These are phyloP conservation scores for Nannoperca obscura DNA, from an alignment of 2,797 vertebrate species.

Conservation along the genomic window DNA sequence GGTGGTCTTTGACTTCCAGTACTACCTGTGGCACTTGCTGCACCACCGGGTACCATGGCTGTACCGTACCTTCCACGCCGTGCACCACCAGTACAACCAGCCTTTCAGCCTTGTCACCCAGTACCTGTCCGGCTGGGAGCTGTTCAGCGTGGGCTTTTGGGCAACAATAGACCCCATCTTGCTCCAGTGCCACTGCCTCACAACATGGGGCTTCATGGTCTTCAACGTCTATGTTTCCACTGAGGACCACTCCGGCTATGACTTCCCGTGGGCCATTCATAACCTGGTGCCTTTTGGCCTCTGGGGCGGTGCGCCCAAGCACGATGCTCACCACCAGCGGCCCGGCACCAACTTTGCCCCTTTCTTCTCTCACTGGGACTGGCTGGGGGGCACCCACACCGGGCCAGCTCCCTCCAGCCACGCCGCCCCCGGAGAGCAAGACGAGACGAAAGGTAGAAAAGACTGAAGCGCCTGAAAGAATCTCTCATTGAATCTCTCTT, in stretches of 20 bases:
- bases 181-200: slow-evolving; percentile 88
- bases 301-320: slow-evolving; percentile 86
- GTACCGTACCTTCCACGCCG: slow-evolving; percentile 87
- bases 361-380: slow-evolving; percentile 89
- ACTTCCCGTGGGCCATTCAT: slow-evolving; percentile 88
- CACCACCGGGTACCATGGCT: slow-evolving; percentile 87
- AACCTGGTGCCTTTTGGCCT: slow-evolving; percentile 87
- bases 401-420: slow-evolving; percentile 51
- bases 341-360: slow-evolving; percentile 87
- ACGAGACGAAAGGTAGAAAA: slow-evolving; percentile 62
- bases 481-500: slow-evolving; percentile 52
- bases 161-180: slow-evolving; percentile 86
- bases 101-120: slow-evolving; percentile 88
- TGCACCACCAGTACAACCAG: slow-evolving; percentile 87
- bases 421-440: slow-evolving; percentile 40
- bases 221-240: slow-evolving; percentile 88
- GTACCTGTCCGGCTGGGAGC: slow-evolving; percentile 87
- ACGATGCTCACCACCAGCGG: slow-evolving; percentile 85
- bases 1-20: slow-evolving; percentile 89
- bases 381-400: slow-evolving; percentile 82
- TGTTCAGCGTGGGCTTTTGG: slow-evolving; percentile 88
- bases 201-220: slow-evolving; percentile 88
- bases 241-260: slow-evolving; percentile 89
- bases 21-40: slow-evolving; percentile 88
- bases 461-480: slow-evolving; percentile 58